phyloP scores from a whole-genome alignment of 2,113 vertebrate species.

The Esox niger region DNA sequence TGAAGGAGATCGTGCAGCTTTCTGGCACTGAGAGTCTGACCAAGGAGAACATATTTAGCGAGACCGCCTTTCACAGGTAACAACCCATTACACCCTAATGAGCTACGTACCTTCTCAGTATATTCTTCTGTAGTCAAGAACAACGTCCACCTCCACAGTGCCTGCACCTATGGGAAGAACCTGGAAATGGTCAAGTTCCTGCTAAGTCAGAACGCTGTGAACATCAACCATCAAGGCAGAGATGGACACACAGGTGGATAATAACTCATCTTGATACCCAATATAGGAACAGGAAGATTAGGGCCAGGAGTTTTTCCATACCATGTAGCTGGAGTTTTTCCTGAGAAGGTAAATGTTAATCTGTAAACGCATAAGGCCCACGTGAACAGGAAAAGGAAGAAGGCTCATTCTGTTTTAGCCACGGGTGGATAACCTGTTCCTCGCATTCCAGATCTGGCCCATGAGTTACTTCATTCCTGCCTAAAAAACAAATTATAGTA shows the following conservation, averaged over 20 bases:
- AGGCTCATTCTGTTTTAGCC: too few relatives aligned
- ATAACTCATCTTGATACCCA: neutral
- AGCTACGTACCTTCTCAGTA: neutral
- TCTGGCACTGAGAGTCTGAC: conserved; percentile 87
- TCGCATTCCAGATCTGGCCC: too few relatives aligned
- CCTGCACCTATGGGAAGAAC: conserved; percentile 90
- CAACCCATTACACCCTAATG: neutral
- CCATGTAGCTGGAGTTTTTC: too few relatives aligned
- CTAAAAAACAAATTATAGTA: too few relatives aligned
- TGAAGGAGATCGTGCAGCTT: conserved; percentile 84
- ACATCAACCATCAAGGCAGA: conserved; percentile 90
- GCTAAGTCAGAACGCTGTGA: conserved; percentile 84
- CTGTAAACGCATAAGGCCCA: too few relatives aligned
- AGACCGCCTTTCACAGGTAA: conserved; percentile 91
- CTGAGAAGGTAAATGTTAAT: too few relatives aligned
- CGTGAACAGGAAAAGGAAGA: too few relatives aligned
- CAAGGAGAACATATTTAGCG: conserved; percentile 97
- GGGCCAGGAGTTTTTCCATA: neutral
- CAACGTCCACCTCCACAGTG: conserved; percentile 62
- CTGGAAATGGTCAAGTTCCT: conserved; percentile 90
- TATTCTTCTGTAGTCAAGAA: neutral
- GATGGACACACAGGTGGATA: conserved; percentile 91
- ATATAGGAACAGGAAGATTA: neutral
- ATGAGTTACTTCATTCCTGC: too few relatives aligned
- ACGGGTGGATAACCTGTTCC: too few relatives aligned